phyloP scores from a whole-genome alignment of 2,113 vertebrate genomes.

The Crotophaga sulcirostris region DNA sequence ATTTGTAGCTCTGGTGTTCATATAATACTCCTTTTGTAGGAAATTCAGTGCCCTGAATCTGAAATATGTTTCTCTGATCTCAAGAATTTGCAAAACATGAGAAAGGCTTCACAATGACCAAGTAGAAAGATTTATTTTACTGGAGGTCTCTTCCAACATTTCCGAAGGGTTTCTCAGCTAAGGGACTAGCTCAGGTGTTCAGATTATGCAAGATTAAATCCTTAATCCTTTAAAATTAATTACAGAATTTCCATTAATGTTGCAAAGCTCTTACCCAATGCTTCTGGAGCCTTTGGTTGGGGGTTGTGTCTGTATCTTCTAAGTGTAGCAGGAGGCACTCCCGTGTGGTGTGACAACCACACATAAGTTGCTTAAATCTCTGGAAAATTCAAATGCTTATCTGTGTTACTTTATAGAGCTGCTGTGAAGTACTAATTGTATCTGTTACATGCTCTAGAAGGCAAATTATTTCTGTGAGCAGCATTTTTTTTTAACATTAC shows the following conservation, averaged over 20 bases:
- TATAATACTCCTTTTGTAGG: background rate
- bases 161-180: background rate
- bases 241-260: background rate
- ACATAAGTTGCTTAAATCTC: background rate
- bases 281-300: background rate
- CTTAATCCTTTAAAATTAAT: background rate
- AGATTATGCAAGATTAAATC: conserved; percentile 12
- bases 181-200: background rate
- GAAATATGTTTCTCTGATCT: background rate
- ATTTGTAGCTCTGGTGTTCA: background rate
- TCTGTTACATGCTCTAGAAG: background rate
- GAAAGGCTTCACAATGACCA: background rate
- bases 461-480: background rate
- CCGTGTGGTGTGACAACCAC: background rate
- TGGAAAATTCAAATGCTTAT: background rate
- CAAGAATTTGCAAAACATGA: background rate
- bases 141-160: rapidly evolving
- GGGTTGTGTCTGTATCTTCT: background rate
- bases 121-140: background rate
- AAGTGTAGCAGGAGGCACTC: background rate
- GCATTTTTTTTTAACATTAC: background rate
- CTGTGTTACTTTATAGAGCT: background rate
- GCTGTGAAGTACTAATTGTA: background rate
- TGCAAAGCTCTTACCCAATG: background rate
- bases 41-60: background rate